Conservation (phyloP, 1,140 invertebrate genomes). For the Holcopasites calliopsidis region DNA sequence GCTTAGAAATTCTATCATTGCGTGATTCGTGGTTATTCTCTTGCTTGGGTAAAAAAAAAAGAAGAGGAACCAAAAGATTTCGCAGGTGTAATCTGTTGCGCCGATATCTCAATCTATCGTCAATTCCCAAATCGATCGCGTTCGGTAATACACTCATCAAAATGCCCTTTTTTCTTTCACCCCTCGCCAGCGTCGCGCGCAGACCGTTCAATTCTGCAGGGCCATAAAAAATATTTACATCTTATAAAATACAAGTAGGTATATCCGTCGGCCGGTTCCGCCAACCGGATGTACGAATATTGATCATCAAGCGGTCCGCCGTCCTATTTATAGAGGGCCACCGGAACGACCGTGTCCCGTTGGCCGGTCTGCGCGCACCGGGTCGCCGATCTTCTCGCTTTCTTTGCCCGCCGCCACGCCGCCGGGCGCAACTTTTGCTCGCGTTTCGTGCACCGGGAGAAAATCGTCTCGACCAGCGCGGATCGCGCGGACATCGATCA, state of each 20-base stretch:
- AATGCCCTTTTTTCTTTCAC: too few relatives aligned
- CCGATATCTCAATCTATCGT: too few relatives aligned
- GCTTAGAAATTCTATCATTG: not conserved
- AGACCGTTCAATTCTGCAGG: too few relatives aligned
- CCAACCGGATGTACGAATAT: slow-evolving; percentile 47
- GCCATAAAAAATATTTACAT: slow-evolving; percentile 36
- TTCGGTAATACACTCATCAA: too few relatives aligned
- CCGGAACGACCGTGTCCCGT: slow-evolving; percentile 45
- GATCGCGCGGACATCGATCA: slow-evolving; percentile 35
- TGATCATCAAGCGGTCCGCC: slow-evolving; percentile 44
- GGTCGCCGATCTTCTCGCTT: slow-evolving; percentile 30
- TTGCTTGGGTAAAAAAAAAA: too few relatives aligned
- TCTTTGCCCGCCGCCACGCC: slow-evolving; percentile 16
- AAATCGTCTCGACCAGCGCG: slow-evolving; percentile 23
- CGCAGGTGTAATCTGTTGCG: too few relatives aligned
- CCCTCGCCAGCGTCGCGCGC: too few relatives aligned
- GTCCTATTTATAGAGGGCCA: slow-evolving; percentile 60
- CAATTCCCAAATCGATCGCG: too few relatives aligned
- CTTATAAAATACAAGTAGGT: slow-evolving; percentile 46
- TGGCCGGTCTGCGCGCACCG: slow-evolving; percentile 19
- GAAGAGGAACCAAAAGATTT: too few relatives aligned
- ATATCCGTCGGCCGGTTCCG: slow-evolving; percentile 41
- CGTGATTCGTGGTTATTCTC: too few relatives aligned
- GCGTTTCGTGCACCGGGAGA: not conserved
- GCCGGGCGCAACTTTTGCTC: not conserved